Base-by-base conservation (phyloP, 2,888 invertebrate species). In the Meganola albula region DNA sequence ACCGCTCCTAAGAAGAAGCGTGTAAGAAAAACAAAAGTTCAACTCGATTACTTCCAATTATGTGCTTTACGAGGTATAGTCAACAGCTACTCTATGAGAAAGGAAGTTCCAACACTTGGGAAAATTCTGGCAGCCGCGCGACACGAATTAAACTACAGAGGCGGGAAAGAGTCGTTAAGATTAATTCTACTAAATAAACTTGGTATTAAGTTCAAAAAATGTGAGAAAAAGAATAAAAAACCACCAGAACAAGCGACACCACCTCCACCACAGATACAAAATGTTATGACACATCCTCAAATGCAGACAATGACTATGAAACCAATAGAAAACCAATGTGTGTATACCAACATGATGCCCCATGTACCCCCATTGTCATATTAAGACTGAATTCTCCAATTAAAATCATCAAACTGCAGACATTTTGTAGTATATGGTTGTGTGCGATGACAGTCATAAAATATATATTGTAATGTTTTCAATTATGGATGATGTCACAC, bases 131-230 rank as follows among this genome's bases (percentile, higher is more conserved):
- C 75, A 0, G 73, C 83, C 0, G 83, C 84, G 0, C 77, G 76
- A 59, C 74, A 74, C 2, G 84, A 85, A 34, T 31, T 85, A 0
- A 82, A 83, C 35, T 85, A 82, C 35, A 55, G 71, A 4, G 84
- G 84, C 0, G 83, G 83, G 1, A 84, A 83, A 30, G 84, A 84
- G 44, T 83, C 84, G 10, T 42, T 85, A 12, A 57, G 83, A 44
- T 57, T 83, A 60, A 85, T 85, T 56, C 53, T 85, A 27, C 55
- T 82, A 31, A 84, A 85, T 52, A 84, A 84, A 48, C 52, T 84
- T 8, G 84, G 84, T 33, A 84, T 83, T 48, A 84, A 84, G 48
- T 84, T 84, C 56, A 84, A 84, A 51, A 84, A 84, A 47, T 82
- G 83, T 16, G 84, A 84, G 48, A 83, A 84, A 48, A 84, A 84